Conservation (phyloP, 2,113 vertebrate species). For the Eptesicus fuscus region DNA sequence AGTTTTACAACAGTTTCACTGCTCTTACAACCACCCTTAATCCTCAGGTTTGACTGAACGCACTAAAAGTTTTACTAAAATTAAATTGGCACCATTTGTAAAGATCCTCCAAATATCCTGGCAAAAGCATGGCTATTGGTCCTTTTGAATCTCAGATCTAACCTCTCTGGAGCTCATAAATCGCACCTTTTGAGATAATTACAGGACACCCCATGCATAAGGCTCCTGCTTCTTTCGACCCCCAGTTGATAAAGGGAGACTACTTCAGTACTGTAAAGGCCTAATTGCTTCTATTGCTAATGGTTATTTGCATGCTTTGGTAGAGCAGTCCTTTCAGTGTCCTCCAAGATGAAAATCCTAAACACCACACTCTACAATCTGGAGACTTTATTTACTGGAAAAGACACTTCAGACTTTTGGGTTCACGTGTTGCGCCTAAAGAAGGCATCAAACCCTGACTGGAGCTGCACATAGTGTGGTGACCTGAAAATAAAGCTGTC, state of each 20-base stretch:
- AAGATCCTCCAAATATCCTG: neutral
- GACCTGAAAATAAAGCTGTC: too few species aligned
- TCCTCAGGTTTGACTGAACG: neutral
- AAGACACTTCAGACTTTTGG: neutral
- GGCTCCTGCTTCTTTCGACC: neutral
- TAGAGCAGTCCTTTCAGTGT: neutral
- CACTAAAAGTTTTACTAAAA: neutral
- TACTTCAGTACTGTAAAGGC: neutral
- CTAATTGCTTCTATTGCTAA: neutral
- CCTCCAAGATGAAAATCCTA: neutral
- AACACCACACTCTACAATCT: neutral
- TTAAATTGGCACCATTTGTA: neutral
- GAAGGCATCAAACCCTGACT: too few species aligned
- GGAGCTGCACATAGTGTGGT: too few species aligned
- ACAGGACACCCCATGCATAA: neutral
- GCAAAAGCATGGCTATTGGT: neutral
- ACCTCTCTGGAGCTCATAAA: neutral
- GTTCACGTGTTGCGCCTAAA: neutral
- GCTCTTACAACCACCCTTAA: too few species aligned
- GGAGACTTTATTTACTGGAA: neutral
- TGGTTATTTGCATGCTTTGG: neutral
- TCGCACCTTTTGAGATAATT: neutral
- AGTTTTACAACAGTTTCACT: neutral
- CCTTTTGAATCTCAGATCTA: neutral
- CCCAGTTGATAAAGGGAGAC: neutral